Percentiles rank a stretch among this genome's conserved stretches.
Conservation (phyloP, 1,140 invertebrate species). For the Palaemon carinicauda region DNA sequence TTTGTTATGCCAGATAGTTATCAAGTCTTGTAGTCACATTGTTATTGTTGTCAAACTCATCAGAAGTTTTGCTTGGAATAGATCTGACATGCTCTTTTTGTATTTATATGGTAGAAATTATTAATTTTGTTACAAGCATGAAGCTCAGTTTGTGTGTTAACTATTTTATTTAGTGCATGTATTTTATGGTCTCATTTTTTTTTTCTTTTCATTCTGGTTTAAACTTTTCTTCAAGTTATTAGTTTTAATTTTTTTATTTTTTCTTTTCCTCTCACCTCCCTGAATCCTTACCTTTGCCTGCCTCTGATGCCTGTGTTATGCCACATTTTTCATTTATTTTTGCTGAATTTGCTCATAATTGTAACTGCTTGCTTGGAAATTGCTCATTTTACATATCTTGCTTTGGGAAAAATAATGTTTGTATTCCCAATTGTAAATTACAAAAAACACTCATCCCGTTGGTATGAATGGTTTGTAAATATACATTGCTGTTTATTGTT, state of each 20-base stretch:
- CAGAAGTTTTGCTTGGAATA: no score
- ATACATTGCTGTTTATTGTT: neutral
- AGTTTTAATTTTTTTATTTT: constrained; percentile 27
- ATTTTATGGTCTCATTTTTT: neutral
- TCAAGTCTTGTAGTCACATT: no score
- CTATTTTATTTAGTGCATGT: neutral
- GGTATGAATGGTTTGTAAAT: neutral
- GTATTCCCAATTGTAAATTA: constrained; percentile 17
- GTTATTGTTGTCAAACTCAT: no score
- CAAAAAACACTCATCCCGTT: no score
- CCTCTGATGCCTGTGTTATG: constrained; percentile 53
- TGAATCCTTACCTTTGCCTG: constrained; percentile 26
- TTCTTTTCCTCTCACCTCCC: constrained; percentile 36
- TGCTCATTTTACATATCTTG: constrained; percentile 37
- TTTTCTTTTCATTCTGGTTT: constrained; percentile 16
- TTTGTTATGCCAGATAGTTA: no score
- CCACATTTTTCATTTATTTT: constrained; percentile 38
- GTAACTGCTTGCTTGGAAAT: constrained; percentile 45
- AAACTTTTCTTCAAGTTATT: constrained; percentile 21
- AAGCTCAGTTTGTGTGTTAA: neutral
- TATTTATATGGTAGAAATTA: no score
- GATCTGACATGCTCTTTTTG: no score
- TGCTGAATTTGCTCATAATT: neutral
- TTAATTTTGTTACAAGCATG: no score
- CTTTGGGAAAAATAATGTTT: constrained; percentile 30